Conservation (phyloP, 2,797 vertebrate genomes). For the Sebastes cheni region DNA sequence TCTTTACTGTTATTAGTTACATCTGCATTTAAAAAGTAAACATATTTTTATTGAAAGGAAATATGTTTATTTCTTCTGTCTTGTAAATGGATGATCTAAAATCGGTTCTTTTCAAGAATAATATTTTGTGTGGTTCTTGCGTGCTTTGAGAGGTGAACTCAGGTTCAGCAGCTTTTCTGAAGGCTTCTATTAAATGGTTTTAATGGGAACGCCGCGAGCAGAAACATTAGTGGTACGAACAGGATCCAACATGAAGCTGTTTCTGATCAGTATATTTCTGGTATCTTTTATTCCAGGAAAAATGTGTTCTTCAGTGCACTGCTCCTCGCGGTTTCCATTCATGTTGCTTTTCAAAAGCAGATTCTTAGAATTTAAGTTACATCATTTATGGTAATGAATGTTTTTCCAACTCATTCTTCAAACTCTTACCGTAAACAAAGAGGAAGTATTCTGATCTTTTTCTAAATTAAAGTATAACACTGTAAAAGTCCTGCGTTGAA, state of each 20-base stretch:
- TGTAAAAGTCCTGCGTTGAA: not conserved
- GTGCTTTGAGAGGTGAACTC: not conserved
- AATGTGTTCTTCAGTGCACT: too few species aligned
- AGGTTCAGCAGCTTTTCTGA: not conserved
- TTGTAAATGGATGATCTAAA: not conserved
- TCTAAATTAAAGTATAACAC: rapidly evolving
- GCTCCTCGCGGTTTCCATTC: too few species aligned
- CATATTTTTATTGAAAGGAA: not conserved
- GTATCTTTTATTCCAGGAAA: not conserved
- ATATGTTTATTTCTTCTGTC: not conserved
- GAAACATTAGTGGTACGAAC: not conserved
- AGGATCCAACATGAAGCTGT: not conserved
- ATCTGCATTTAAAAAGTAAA: not conserved
- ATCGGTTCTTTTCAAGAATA: not conserved
- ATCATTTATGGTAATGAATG: not conserved
- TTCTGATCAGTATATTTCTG: not conserved
- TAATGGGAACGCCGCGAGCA: not conserved
- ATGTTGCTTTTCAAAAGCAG: not conserved
- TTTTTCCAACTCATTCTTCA: not conserved
- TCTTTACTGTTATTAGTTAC: not conserved
- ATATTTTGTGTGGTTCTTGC: not conserved
- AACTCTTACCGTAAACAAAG: not conserved
- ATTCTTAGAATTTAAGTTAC: not conserved
- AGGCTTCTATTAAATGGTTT: not conserved
- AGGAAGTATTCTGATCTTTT: not conserved